phyloP scores from a whole-genome alignment of 2,888 invertebrate species.

The Linhomoeus sp. region DNA sequence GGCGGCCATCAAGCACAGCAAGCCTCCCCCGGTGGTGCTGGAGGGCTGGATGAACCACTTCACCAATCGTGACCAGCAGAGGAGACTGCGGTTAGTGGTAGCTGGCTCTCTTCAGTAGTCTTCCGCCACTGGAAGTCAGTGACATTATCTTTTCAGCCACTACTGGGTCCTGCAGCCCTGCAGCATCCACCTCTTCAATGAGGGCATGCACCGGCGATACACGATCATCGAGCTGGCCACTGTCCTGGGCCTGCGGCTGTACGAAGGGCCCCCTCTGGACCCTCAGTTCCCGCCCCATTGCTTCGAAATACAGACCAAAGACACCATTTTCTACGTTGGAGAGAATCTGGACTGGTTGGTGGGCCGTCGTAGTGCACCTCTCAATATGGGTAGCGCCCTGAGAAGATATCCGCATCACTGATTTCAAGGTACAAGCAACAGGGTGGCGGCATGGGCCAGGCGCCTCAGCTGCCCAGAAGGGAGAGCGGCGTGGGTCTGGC shows the following conservation, averaged over 20 bases:
- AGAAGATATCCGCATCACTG: not conserved
- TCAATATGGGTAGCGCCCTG: not conserved
- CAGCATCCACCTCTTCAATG: constrained; percentile 20
- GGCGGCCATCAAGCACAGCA: not conserved
- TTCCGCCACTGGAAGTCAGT: too few relatives aligned
- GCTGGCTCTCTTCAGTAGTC: too few relatives aligned
- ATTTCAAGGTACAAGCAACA: not conserved
- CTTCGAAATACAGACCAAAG: constrained; percentile 24
- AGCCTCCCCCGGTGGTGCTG: constrained; percentile 10
- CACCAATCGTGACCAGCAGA: constrained; percentile 16
- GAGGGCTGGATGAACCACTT: constrained; percentile 28
- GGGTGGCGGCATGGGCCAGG: not conserved
- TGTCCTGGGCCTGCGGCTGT: constrained; percentile 18
- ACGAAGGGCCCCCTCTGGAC: constrained; percentile 20
- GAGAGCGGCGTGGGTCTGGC: constrained; percentile 3
- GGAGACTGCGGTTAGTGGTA: constrained; percentile 12
- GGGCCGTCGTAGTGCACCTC: not conserved
- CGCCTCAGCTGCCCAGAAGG: constrained; percentile 2
- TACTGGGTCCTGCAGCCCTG: constrained; percentile 24
- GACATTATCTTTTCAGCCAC: constrained; percentile 8
- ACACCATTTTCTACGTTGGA: constrained; percentile 21
- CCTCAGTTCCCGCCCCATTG: constrained; percentile 21
- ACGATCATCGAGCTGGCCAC: constrained; percentile 5
- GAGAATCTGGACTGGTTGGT: constrained; percentile 17
- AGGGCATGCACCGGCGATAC: constrained; percentile 15